Percentiles rank a stretch among this genome's conserved stretches.
Evolutionary conservation across 2,113 vertebrate species (phyloP).

Genomic region (Campylorhamphus procurvoides): DNA sequence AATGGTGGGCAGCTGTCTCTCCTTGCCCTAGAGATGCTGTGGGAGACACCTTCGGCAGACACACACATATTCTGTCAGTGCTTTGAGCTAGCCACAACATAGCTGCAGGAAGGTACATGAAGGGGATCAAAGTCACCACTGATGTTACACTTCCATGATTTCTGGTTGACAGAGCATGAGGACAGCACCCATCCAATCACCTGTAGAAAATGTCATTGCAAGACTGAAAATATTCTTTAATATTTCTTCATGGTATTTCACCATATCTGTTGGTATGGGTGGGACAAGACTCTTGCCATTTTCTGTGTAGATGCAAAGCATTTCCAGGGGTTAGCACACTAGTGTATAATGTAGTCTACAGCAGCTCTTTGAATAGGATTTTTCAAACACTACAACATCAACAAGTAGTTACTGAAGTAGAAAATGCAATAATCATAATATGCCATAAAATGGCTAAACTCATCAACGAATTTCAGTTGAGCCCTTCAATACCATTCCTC

Average conservation of each 20-base stretch:
- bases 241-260: neutral
- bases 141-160: neutral
- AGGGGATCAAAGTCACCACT: fast-evolving
- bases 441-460: neutral
- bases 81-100: neutral
- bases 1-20: neutral
- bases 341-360: neutral
- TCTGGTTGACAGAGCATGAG: neutral
- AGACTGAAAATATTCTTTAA: neutral
- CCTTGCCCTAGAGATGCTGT: neutral
- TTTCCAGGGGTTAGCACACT: neutral
- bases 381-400: neutral
- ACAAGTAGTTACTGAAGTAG: neutral
- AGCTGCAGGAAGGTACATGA: neutral
- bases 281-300: neutral
- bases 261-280: neutral
- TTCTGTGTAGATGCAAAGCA: neutral
- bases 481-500: neutral
- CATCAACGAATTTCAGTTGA: neutral
- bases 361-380: neutral
- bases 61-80: neutral
- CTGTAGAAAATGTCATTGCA: neutral
- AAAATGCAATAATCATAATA: neutral
- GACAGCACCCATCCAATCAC: neutral
- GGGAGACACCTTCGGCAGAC: neutral